phyloP scores from a whole-genome alignment of 2,888 invertebrate species.

The Neoaliturus tenellus region DNA sequence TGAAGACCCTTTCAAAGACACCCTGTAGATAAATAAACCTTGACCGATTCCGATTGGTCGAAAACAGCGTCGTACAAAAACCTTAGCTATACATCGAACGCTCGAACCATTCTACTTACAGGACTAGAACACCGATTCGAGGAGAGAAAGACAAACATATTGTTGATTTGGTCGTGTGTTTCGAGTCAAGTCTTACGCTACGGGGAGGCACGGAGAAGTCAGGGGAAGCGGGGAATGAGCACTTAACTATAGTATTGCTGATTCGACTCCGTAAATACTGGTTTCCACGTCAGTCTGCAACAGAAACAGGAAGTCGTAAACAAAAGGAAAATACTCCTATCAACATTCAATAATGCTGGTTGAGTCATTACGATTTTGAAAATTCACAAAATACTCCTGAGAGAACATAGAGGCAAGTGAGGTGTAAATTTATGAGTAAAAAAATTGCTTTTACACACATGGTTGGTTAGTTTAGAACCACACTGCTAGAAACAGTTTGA shows the following conservation, averaged over 20 bases:
- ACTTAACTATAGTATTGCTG: constrained; percentile 52
- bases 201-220: constrained; percentile 38
- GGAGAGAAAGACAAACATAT: constrained; percentile 52
- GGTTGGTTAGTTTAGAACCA: too few species aligned
- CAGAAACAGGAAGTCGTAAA: too few species aligned
- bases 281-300: constrained; percentile 45
- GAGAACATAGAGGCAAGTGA: too few species aligned
- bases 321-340: too few species aligned
- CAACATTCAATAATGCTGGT: too few species aligned
- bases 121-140: constrained; percentile 48
- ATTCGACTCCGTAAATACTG: constrained; percentile 49
- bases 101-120: constrained; percentile 29
- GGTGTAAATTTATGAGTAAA: too few species aligned
- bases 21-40: constrained; percentile 27
- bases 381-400: too few species aligned
- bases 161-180: constrained; percentile 41
- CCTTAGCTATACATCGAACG: constrained; percentile 41
- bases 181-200: constrained; percentile 31
- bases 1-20: neutral
- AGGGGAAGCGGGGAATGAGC: constrained; percentile 22
- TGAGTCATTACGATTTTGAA: too few species aligned
- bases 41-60: constrained; percentile 28
- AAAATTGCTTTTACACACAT: too few species aligned
- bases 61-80: constrained; percentile 39
- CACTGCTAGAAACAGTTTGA: too few species aligned